Evolutionary conservation across 2,888 invertebrate species (phyloP).

Genomic region (Cremastobaeus sp.): DNA sequence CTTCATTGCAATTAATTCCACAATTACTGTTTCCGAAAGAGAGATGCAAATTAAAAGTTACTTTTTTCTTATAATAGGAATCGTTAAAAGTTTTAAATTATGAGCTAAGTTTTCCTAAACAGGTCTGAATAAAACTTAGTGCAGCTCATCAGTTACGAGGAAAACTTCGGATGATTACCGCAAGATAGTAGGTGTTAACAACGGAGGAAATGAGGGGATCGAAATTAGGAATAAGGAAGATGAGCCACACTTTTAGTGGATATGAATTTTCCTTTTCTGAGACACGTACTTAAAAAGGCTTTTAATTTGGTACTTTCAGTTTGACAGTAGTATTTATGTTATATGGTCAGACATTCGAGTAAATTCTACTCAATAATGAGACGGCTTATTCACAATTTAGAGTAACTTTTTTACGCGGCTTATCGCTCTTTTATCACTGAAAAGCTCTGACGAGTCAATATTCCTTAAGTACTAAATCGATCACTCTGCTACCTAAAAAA

Average conservation of each 20-base stretch:
- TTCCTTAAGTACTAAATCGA: no score
- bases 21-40: constrained; percentile 18
- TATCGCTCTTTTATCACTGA: no score
- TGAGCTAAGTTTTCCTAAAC: constrained; percentile 50
- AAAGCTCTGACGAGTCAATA: no score
- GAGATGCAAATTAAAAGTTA: constrained; percentile 39
- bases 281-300: constrained; percentile 15
- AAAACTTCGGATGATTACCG: constrained; percentile 54
- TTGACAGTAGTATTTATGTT: constrained; percentile 49
- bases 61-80: constrained; percentile 35
- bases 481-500: no score
- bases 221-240: constrained; percentile 43
- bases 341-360: constrained; percentile 50
- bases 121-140: constrained; percentile 47
- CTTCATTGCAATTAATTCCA: constrained; percentile 16
- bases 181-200: constrained; percentile 56
- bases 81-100: constrained; percentile 51
- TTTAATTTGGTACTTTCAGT: no score
- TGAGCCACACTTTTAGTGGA: constrained; percentile 17
- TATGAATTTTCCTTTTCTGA: constrained; percentile 27
- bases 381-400: no score
- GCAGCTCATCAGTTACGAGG: constrained; percentile 49
- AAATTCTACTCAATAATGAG: no score
- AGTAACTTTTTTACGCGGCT: no score
- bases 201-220: constrained; percentile 45